Conservation (phyloP, 2,113 vertebrate species). For the Microcebus murinus region DNA sequence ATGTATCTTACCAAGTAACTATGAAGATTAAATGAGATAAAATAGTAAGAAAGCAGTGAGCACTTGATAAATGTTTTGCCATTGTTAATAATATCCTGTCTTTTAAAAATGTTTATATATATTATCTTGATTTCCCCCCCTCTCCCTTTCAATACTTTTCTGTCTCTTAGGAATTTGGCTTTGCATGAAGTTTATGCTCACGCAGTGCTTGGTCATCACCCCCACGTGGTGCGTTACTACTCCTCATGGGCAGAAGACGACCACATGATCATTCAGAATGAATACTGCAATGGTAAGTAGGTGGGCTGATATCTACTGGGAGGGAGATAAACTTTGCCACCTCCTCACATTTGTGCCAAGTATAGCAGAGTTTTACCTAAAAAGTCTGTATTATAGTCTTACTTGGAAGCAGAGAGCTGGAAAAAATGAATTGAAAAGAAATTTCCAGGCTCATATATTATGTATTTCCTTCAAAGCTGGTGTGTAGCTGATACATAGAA, state of each 20-base stretch:
- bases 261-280: slow-evolving; percentile 98
- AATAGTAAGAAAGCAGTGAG: not conserved
- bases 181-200: slow-evolving; percentile 97
- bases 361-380: not conserved
- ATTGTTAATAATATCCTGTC: not conserved
- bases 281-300: slow-evolving; percentile 95
- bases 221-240: slow-evolving; percentile 97
- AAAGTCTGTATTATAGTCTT: not conserved
- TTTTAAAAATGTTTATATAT: not conserved
- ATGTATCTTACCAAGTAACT: not conserved
- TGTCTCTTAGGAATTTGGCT: slow-evolving; percentile 88
- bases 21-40: not conserved
- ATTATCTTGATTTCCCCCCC: not conserved
- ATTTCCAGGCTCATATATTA: not conserved
- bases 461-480: not conserved
- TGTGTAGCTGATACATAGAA: not conserved
- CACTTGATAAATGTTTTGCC: not conserved
- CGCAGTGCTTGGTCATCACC: slow-evolving; percentile 96
- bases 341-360: not conserved
- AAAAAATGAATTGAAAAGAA: not conserved
- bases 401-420: not conserved
- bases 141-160: not conserved
- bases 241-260: slow-evolving; percentile 96
- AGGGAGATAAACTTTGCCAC: not conserved
- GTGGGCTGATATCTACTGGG: accelerated